These are phyloP conservation scores for Corythornis cristatus DNA, from an alignment of 2,113 vertebrate species.

Conservation along the genomic window DNA sequence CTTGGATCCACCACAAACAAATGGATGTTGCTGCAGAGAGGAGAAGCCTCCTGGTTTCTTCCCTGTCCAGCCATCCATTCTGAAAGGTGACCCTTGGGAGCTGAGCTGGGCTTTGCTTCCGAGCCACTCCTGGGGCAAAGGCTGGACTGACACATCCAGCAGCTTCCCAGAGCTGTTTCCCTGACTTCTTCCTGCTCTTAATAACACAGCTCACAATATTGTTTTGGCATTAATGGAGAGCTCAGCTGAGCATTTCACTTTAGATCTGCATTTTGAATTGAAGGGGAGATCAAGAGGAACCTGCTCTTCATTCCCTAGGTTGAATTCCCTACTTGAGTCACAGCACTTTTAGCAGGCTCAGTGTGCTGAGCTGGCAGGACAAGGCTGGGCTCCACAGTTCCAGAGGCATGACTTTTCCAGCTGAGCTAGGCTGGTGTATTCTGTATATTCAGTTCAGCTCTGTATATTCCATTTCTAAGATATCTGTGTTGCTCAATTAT, in stretches of 20 bases:
- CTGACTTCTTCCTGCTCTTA: neutral
- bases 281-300: neutral
- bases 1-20: neutral
- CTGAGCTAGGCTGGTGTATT: neutral
- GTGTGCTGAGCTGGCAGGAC: neutral
- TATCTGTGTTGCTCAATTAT: neutral
- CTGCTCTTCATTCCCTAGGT: fast-evolving
- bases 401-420: neutral
- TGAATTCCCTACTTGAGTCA: neutral
- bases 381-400: neutral
- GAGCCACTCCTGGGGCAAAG: neutral
- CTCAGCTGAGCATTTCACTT: neutral
- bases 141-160: fast-evolving
- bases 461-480: too few relatives aligned
- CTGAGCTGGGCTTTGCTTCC: neutral
- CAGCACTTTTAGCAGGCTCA: neutral
- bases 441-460: neutral
- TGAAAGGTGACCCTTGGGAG: neutral
- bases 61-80: neutral
- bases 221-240: neutral
- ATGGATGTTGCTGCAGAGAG: neutral
- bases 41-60: neutral
- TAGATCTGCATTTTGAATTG: neutral
- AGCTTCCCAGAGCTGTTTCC: neutral
- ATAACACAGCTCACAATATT: neutral